Base-by-base conservation (phyloP, 2,113 vertebrate species). In the Caranx ignobilis region DNA sequence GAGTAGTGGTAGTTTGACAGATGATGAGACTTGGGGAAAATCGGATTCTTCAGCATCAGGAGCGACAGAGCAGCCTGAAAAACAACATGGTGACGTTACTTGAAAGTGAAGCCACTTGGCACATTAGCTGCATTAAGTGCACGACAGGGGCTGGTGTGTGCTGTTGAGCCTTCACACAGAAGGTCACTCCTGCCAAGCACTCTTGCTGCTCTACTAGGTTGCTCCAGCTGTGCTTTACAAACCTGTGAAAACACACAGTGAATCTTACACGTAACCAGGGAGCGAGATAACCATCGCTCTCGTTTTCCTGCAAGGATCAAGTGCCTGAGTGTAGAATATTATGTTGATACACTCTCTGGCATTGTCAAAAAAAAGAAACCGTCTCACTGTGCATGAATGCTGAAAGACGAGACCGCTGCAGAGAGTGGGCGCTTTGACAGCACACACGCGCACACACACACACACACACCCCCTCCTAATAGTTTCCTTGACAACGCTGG, bases 1-100 rank as follows among this genome's bases (percentile, higher is more conserved):
- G 97, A 97, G 95, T 99, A 99, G 94, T 99, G 98, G 92, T 99
- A 99, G 77, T 94, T 92, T 61, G 94, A 94, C 79, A 99, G 91
- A 2, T 95, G 95, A 78, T 98, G 96, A 26, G 92, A 87, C 75
- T 94, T 95, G 0, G 94, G 89, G 76, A 96, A 92, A 74, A 96
- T 85, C 5, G 96, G 96, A 54, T 81, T 96, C 92, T 92, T 96
- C 90, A 99, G 80, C 50, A 99, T 94, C 91, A 99, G 92, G 71
- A 96, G 95, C 70, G 95, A 95, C 87, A 99, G 93, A 34, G 97
- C 94, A 54, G 92, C 97, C 98, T 99, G 81, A 35, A 68, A 88
- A 77, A 63, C 41, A 66, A 56, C 5, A 71, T 34, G 26, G 71
- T 12, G 72, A 47, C 10, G 56, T 8, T 11, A 10, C 21, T 54